Conservation (phyloP, 2,888 invertebrate species). For the Stenichneumon culpator region DNA sequence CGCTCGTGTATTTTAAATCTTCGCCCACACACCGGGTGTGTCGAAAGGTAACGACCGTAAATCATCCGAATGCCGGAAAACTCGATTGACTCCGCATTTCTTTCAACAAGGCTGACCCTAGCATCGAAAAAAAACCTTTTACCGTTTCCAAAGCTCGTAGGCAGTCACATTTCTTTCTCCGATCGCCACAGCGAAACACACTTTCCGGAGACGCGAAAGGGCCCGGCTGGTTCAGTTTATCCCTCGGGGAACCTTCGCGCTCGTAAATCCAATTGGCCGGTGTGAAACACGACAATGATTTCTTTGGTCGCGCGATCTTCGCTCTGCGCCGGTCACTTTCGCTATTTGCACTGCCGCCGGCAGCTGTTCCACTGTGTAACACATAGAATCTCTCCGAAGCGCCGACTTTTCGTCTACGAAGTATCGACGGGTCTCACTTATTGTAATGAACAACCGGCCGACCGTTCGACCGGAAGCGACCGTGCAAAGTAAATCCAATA, state of each 20-base stretch:
- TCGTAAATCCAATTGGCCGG: slow-evolving; percentile 56
- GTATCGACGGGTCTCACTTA: slow-evolving; percentile 38
- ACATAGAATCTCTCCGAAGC: slow-evolving; percentile 14
- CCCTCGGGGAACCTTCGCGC: slow-evolving; percentile 12
- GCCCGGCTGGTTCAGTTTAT: not conserved
- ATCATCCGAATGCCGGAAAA: not conserved
- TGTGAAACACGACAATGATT: slow-evolving; percentile 57
- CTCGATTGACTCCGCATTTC: not conserved
- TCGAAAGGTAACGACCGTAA: not conserved
- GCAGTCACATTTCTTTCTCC: not conserved
- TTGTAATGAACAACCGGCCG: slow-evolving; percentile 22
- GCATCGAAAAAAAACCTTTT: not conserved
- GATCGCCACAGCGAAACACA: not conserved
- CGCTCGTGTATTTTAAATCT: not conserved
- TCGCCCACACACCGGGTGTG: too few species aligned
- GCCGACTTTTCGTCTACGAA: slow-evolving; percentile 19
- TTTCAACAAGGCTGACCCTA: not conserved
- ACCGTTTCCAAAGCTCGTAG: not conserved
- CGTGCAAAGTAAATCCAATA: slow-evolving; percentile 36
- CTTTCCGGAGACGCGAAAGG: slow-evolving; percentile 26
- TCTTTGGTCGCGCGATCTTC: slow-evolving; percentile 2
- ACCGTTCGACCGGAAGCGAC: slow-evolving; percentile 38
- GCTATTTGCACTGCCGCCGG: slow-evolving; percentile 50
- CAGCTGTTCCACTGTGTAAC: slow-evolving; percentile 30
- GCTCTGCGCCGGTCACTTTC: slow-evolving; percentile 6